A percentile compares a stretch with the other conserved stretches of the same genome.
These are phyloP conservation scores for Acanthopagrus latus DNA, from an alignment of 2,797 vertebrate species.

Conservation along the genomic window DNA sequence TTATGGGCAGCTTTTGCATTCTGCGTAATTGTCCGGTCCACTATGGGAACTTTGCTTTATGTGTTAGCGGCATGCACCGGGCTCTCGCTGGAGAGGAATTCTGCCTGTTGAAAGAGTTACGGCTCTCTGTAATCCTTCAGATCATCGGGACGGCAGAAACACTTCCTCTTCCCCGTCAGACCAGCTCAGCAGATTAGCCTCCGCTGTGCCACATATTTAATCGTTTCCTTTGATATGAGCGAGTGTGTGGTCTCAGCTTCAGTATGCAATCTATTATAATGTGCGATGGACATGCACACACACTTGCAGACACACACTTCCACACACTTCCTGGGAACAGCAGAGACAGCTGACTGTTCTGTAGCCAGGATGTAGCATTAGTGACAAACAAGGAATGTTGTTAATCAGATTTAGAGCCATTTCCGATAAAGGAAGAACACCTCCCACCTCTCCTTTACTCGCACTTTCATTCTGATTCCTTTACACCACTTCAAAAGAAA, in stretches of 20 bases:
- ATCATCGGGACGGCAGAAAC: conserved; percentile 55
- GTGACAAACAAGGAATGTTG: conserved; percentile 80
- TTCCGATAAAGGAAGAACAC: conserved; percentile 67
- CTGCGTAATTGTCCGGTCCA: not conserved
- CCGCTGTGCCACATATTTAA: conserved; percentile 50
- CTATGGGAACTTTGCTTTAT: conserved; percentile 18
- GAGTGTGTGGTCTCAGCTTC: conserved; percentile 56
- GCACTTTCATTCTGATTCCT: conserved; percentile 58
- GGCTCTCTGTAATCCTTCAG: conserved; percentile 54
- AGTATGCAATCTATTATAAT: conserved; percentile 43
- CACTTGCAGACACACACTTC: conserved; percentile 16
- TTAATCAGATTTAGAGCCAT: conserved; percentile 79
- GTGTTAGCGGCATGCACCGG: not conserved
- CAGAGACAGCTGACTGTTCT: conserved; percentile 75
- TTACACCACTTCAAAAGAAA: conserved; percentile 64
- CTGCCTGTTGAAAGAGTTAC: conserved; percentile 42
- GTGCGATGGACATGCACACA: conserved; percentile 24
- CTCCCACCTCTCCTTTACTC: conserved; percentile 12
- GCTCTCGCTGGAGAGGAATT: conserved; percentile 22
- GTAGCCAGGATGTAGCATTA: conserved; percentile 80
- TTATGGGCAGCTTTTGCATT: conserved; percentile 22
- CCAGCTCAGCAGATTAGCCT: conserved; percentile 61
- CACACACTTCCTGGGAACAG: conserved; percentile 60
- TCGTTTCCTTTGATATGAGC: conserved; percentile 66
- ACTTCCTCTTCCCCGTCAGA: conserved; percentile 63